phyloP scores from a whole-genome alignment of 1,140 invertebrate genomes.

The Drosophila melanogaster region Release_6_plus_ISO1_MT NT_033779.5:4350501-4351000 shows the following conservation, averaged over 20 bases:
- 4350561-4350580: slow-evolving; percentile 48
- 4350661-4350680: slow-evolving; percentile 70
- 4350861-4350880: no score
- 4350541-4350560: slow-evolving; percentile 18
- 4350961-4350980: slow-evolving; percentile 56
- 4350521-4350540: slow-evolving; percentile 47
- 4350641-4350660: slow-evolving; percentile 55
- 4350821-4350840: background rate
- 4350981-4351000: slow-evolving; percentile 72
- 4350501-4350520: slow-evolving; percentile 52
- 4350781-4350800: slow-evolving; percentile 16
- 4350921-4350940: background rate
- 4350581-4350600: slow-evolving; percentile 48
- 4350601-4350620: slow-evolving; percentile 79
- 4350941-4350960: background rate
- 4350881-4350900: background rate
- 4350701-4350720: slow-evolving; percentile 74
- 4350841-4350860: no score
- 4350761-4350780: slow-evolving; percentile 24
- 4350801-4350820: background rate
- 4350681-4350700: slow-evolving; percentile 66
- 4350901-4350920: background rate
- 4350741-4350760: slow-evolving; percentile 39
- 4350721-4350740: slow-evolving; percentile 30
- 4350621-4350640: slow-evolving; percentile 70